Evolutionary conservation across 2,888 invertebrate genomes (phyloP), one percentile per base, ranked within the genome.

Genomic region (Serripes groenlandicus): DNA sequence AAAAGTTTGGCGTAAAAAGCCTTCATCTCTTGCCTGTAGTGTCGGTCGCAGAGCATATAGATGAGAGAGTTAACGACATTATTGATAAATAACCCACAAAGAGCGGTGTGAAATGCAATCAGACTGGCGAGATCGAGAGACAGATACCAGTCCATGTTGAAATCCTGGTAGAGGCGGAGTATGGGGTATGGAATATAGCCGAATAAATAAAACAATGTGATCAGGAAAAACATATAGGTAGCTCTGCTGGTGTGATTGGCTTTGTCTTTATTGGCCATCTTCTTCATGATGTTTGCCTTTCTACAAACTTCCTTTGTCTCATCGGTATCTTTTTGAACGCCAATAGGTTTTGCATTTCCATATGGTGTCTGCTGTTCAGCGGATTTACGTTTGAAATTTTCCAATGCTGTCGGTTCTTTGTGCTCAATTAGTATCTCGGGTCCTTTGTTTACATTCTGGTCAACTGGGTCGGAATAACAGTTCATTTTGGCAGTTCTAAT

Each of bases 1-100:
- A 66, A 42, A n/a, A 66, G 66, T 42, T 15, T 66, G 15, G 23
- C 42, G 42, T 66, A 66, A 35, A 66, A 66, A 42, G 26, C 42
- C 42, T 42, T 66, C 35, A 66, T 11, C 26, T 66, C 66, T 66
- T 66, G 42, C 42, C 66, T 66, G 35, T 66, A 66, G 42, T 66
- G 66, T 7, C 66, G 37, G 42, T 66, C 66, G 42, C 66, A 66
- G 7, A 66, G 2, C 15, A 28, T 66, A 42, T 66, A 66, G 15
- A 66, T 66, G 15, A 66, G 42, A 28, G 66, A 66, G 28, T 66
- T 66, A 11, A 42, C 42, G 7, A 35, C 66, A 66, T 66, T 66
- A 42, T 66, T 66, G 23, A 66, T 66, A 21, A 35, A 66, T n/a
- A 66, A 42, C 26, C 23, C n/a, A 1, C 34, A 34, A 21, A 37